A percentile compares a stretch with the other conserved stretches of the same genome.
Conservation (phyloP, 2,888 invertebrate species). For the Orthosia gothica region DNA sequence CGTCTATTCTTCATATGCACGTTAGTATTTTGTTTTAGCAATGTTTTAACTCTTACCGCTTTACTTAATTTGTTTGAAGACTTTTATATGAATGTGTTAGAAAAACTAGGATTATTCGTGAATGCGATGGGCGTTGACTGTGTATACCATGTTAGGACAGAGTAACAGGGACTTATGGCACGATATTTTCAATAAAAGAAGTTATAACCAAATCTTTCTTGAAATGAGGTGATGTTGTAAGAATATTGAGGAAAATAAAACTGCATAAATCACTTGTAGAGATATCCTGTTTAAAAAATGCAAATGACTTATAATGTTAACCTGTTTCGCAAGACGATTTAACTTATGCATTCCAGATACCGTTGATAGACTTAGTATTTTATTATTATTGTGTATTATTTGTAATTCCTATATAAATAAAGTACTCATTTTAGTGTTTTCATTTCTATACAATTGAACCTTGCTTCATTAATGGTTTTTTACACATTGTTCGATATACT, state of each 20-base stretch:
- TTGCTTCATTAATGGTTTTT: too few relatives aligned
- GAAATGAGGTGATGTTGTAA: background rate
- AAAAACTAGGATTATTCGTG: background rate
- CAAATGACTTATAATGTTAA: background rate
- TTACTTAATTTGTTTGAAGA: background rate
- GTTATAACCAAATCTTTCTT: background rate
- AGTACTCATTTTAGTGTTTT: background rate
- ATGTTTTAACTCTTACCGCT: slow-evolving; percentile 12
- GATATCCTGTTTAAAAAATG: background rate
- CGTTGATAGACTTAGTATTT: background rate
- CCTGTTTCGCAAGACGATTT: background rate
- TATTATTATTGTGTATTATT: background rate
- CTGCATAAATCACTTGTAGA: background rate
- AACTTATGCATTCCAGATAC: background rate
- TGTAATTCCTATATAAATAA: background rate
- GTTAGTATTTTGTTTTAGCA: slow-evolving; percentile 19
- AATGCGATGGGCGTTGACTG: slow-evolving; percentile 8
- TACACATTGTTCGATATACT: too few relatives aligned
- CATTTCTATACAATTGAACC: background rate
- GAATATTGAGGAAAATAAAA: slow-evolving; percentile 3
- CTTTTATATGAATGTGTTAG: background rate
- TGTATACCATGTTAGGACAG: slow-evolving; percentile 9
- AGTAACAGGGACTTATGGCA: slow-evolving; percentile 7
- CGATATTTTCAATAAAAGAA: background rate
- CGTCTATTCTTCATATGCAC: background rate